Evolutionary conservation across 2,797 vertebrate genomes (phyloP), one percentile per base, ranked within the genome.

Genomic region (Platyrinchus mystaceus): DNA sequence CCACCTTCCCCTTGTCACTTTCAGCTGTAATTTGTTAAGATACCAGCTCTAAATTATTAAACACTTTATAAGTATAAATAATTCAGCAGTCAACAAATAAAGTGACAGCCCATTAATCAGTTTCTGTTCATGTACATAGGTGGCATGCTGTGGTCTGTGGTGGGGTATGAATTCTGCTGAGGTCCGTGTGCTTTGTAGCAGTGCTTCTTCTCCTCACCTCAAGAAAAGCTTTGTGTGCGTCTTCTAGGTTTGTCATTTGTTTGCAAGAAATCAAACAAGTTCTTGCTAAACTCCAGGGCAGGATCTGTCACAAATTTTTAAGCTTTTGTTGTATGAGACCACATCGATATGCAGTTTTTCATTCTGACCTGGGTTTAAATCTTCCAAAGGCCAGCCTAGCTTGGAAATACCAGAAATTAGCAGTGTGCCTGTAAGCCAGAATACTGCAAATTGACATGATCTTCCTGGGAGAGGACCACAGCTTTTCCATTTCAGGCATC

Each of bases 91-190:
- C 98, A 98, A 98, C 98, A 98, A 98, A 98, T 97, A 95, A 98
- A 97, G 97, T 98, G 98, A 98, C 98, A 98, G 98, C 97, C 98
- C 98, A 98, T 99, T 98, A 98, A 98, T 99, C 98, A 99, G 98
- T 84, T 94, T 39, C 46, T 1, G 74, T 97, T 94, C 75, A 69
- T 96, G 95, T 81, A 90, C 84, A 52, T 97, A 97, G 97, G 96
- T 97, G 95, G 95, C 95, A 90, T 47, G 87, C 87, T 87, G 87
- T 77, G 95, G 94, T 94, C 93, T 94, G 89, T 26, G 9, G 56
- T 71, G 84, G 73, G 85, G 59, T 92, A 68, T 66, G 95, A 84
- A 96, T 97, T 94, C 94, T 94, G 95, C 97, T 95, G 93, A 96
- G 94, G 97, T 95, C 90, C 16, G 3, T 84, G 74, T 6, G 55